These are phyloP conservation scores for Dipus sagitta DNA, from an alignment of 2,797 vertebrate genomes.

Conservation along the genomic window DNA sequence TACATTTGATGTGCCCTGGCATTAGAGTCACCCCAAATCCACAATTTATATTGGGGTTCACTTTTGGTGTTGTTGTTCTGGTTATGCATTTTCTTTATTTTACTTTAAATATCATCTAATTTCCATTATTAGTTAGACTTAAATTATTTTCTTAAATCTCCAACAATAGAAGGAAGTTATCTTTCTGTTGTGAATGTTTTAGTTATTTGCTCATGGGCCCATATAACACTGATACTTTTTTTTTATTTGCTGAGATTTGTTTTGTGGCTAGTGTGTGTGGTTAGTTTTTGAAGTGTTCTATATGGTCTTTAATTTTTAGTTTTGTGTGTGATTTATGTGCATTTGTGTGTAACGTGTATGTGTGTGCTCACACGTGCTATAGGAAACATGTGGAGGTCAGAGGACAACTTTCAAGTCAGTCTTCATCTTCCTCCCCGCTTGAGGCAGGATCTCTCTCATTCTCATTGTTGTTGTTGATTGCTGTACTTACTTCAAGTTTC, in stretches of 20 bases:
- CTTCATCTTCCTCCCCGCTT: no score
- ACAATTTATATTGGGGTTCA: neutral
- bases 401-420: no score
- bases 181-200: conserved; percentile 46
- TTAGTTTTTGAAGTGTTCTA: conserved; percentile 29
- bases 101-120: conserved; percentile 10
- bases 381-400: no score
- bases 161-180: neutral
- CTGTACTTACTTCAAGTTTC: no score
- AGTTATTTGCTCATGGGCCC: conserved; percentile 5
- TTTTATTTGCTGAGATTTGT: conserved; percentile 42
- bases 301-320: neutral
- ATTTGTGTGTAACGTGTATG: no score
- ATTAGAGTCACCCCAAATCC: neutral
- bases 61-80: neutral
- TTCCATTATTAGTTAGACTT: neutral
- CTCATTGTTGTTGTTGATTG: no score
- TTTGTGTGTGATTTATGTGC: no score
- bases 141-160: conserved; percentile 22
- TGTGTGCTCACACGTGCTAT: no score
- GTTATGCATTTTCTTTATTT: conserved; percentile 30
- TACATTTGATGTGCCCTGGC: neutral
- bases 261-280: neutral
- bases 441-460: no score
- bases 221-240: neutral